Base-by-base conservation (phyloP, 2,888 invertebrate genomes). In the Hybos culiciformis region DNA sequence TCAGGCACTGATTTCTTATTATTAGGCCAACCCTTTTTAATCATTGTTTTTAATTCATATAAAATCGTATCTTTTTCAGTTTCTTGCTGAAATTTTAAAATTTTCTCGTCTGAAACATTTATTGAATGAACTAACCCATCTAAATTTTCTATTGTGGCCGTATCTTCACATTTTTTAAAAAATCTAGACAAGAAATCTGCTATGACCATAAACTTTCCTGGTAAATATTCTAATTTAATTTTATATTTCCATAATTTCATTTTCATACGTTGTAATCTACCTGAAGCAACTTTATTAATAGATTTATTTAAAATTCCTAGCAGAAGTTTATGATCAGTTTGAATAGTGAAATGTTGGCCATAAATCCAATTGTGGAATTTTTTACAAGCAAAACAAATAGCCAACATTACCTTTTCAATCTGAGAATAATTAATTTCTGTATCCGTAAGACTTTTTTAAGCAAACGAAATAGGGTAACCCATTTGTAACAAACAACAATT, bases 391-490 rank as follows among this genome's bases (percentile, higher is more conserved):
- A n/a, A n/a, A n/a, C n/a, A n/a, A n/a, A n/a, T n/a, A 6, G 53
- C 42, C 37, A 59, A 26, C 2, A 58, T 54, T 42, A 45, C n/a
- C 23, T 45, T 42, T 24, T 56, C 40, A 20, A 48, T 54, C 41
- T 44, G 8, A 44, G 54, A 50, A 46, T 54, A 54, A 44, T 54
- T 37, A 17, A 47, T 32, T 29, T 31, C 23, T 15, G 37, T 43
- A 19, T 37, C 31, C 1, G 42, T n/a, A 44, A 2, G 14, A 21
- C 17, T 48, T 39, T 4, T 51, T 24, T 43, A 59, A 45, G 51
- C 58, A 47, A 51, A 63, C 51, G 49, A 58, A 48, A 48, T 61
- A 56, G 31, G 63, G 38, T 41, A 53, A 62, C 52, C 43, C 45
- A 48, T 11, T 45, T 24, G 17, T 52, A 49, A 33, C 48, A 43